A percentile compares a stretch with the other conserved stretches of the same genome.
Conservation (phyloP, 2,888 invertebrate species). For the Chesias legatella region DNA sequence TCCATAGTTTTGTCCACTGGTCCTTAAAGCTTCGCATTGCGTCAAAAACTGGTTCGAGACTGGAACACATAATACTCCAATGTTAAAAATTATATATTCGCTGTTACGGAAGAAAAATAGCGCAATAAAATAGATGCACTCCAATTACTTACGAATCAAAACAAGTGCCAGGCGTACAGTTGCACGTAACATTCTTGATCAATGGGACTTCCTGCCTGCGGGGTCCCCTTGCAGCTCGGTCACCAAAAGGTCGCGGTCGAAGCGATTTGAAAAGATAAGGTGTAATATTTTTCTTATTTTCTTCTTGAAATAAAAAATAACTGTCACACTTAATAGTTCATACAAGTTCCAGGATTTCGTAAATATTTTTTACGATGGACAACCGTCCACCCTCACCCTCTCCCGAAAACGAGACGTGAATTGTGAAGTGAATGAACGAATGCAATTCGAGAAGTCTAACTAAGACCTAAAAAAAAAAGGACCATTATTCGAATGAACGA, state of each 20-base stretch:
- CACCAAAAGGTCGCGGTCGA: slow-evolving; percentile 6
- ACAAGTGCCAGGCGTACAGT: slow-evolving; percentile 47
- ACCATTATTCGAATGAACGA: no score
- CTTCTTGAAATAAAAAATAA: no score
- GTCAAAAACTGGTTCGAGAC: slow-evolving; percentile 46
- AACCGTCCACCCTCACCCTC: slow-evolving; percentile 5
- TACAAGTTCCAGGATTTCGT: neutral
- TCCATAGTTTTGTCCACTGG: slow-evolving; percentile 29
- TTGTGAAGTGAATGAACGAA: slow-evolving; percentile 4
- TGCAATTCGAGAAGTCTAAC: no score
- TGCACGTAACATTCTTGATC: slow-evolving; percentile 50
- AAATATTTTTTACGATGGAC: neutral
- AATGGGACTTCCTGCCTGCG: slow-evolving; percentile 44
- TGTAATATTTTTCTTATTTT: slow-evolving; percentile 1
- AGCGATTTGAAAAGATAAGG: slow-evolving; percentile 1
- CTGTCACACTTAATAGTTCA: no score
- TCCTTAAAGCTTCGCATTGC: slow-evolving; percentile 41
- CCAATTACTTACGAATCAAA: slow-evolving; percentile 51
- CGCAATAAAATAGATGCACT: neutral
- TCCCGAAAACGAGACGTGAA: no score
- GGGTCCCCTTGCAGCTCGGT: slow-evolving; percentile 28
- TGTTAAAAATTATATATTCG: no score
- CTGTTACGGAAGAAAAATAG: no score
- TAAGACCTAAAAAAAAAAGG: no score
- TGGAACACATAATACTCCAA: slow-evolving; percentile 32